Percentiles rank a stretch among this genome's conserved stretches.
phyloP scores from a whole-genome alignment of 2,113 vertebrate genomes.

The Dromiciops gliroides region DNA sequence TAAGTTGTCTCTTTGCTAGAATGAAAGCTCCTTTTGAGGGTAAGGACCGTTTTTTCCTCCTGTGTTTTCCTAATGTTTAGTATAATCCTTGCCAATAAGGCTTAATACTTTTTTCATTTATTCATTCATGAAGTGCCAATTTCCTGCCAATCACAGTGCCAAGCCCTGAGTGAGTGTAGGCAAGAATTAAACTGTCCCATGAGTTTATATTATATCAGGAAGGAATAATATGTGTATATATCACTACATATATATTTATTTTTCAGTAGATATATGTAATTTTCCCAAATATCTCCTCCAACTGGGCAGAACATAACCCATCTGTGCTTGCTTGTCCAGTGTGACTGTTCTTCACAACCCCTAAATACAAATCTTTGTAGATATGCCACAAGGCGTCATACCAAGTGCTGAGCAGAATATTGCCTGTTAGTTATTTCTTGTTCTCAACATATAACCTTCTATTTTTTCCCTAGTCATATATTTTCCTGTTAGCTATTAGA shows the following conservation, averaged over 20 bases:
- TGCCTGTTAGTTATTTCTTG: no score
- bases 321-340: not conserved
- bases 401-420: not conserved
- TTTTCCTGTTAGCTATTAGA: not conserved
- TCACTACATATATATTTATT: not conserved
- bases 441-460: not conserved
- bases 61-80: not conserved
- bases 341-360: not conserved
- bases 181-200: not conserved
- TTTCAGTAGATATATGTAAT: not conserved
- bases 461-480: not conserved
- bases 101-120: not conserved
- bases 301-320: not conserved
- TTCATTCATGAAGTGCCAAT: not conserved
- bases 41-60: not conserved
- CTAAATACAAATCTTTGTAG: not conserved
- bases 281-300: not conserved
- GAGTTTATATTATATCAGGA: not conserved
- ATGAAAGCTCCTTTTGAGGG: not conserved
- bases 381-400: not conserved
- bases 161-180: not conserved
- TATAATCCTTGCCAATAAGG: not conserved
- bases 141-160: not conserved
- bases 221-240: not conserved
- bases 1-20: not conserved